Evolutionary conservation across 1,140 invertebrate species (phyloP).

Genomic region (Drosophila ohnishii): DNA sequence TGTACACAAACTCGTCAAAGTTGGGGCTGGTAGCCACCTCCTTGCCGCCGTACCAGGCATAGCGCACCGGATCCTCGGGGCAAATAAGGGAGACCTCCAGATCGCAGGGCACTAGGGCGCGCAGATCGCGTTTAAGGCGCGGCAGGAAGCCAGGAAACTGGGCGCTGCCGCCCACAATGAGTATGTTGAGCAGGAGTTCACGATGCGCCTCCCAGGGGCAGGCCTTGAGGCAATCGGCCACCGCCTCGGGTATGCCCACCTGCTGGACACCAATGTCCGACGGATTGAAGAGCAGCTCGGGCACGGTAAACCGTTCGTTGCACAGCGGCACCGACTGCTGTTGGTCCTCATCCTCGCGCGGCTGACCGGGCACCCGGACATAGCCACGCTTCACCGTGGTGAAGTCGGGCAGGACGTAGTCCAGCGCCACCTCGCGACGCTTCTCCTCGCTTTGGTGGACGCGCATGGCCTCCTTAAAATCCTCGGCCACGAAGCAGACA

Average conservation of each 20-base stretch:
- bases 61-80: constrained; percentile 90
- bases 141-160: constrained; percentile 93
- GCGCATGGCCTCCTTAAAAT: constrained; percentile 94
- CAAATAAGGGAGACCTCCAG: constrained; percentile 89
- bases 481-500: constrained; percentile 95
- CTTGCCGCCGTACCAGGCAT: constrained; percentile 94
- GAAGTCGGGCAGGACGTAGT: constrained; percentile 98
- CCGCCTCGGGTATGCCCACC: constrained; percentile 95
- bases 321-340: constrained; percentile 93
- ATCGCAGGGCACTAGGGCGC: constrained; percentile 90
- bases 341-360: constrained; percentile 63
- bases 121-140: constrained; percentile 91
- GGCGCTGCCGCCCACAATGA: constrained; percentile 95
- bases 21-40: constrained; percentile 89
- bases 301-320: constrained; percentile 96
- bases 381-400: constrained; percentile 93
- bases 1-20: constrained; percentile 89
- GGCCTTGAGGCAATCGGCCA: constrained; percentile 89
- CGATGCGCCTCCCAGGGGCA: constrained; percentile 91
- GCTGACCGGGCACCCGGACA: constrained; percentile 82
- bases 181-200: constrained; percentile 94
- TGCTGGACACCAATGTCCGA: constrained; percentile 95
- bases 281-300: constrained; percentile 97
- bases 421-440: constrained; percentile 89
- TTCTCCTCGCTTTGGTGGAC: constrained; percentile 86